These are phyloP conservation scores for rat (Rattus norvegicus) DNA, from an alignment of 2,113 vertebrate genomes.

Conservation along the genomic window DNA sequence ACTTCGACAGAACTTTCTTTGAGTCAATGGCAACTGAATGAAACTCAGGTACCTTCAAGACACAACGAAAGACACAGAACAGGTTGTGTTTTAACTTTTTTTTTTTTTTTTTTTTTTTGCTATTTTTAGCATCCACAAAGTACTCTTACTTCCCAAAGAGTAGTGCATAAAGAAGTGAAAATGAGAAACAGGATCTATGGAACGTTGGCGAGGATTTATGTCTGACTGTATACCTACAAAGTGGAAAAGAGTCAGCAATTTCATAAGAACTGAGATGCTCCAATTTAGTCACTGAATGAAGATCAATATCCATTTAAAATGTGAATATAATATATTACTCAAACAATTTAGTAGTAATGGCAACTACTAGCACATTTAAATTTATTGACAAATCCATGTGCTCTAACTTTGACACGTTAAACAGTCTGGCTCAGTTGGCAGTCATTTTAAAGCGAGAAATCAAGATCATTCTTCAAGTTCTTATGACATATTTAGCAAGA, in stretches of 20 bases:
- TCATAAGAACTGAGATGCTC: conserved; percentile 74
- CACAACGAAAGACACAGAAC: neutral
- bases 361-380: conserved; percentile 69
- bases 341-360: conserved; percentile 72
- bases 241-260: conserved; percentile 77
- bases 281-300: conserved; percentile 78
- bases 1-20: conserved; percentile 92
- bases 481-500: conserved; percentile 73
- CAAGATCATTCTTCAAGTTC: conserved; percentile 78
- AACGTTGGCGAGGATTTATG: conserved; percentile 58
- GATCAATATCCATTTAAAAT: conserved; percentile 81
- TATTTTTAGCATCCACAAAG: conserved; percentile 53
- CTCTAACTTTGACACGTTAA: conserved; percentile 67
- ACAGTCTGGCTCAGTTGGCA: conserved; percentile 66
- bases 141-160: conserved; percentile 50
- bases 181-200: conserved; percentile 46
- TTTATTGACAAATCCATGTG: conserved; percentile 74
- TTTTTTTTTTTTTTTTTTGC: neutral
- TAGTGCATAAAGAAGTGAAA: conserved; percentile 13
- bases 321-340: conserved; percentile 79
- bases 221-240: conserved; percentile 51
- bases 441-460: conserved; percentile 79
- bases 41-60: conserved; percentile 90
- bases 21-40: conserved; percentile 83
- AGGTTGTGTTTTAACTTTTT: neutral